These are phyloP conservation scores for Lathronympha strigana DNA, from an alignment of 2,888 invertebrate genomes.

Conservation along the genomic window DNA sequence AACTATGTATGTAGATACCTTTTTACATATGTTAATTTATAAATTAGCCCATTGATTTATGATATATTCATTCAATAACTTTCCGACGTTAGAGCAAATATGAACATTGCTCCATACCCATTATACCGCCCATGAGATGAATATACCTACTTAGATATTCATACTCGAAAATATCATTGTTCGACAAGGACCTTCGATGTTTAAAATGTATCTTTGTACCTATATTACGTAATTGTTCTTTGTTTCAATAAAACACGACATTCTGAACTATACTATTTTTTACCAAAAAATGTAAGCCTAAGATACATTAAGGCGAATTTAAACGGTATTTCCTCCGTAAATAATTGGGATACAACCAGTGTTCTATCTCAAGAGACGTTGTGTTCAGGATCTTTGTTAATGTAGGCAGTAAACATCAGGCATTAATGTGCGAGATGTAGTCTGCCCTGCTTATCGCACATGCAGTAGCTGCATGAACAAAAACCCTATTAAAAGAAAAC, in stretches of 20 bases:
- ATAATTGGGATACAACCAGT: conserved; percentile 45
- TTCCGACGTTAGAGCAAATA: background rate
- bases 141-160: no score
- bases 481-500: no score
- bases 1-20: no score
- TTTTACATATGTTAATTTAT: no score
- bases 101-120: background rate
- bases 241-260: conserved; percentile 38
- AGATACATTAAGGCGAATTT: conserved; percentile 57
- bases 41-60: no score
- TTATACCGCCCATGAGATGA: conserved; percentile 3
- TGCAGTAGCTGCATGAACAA: no score
- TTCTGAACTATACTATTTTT: conserved; percentile 46
- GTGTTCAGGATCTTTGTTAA: background rate
- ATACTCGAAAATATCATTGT: no score
- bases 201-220: background rate
- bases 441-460: no score
- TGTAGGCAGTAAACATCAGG: no score
- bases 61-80: no score
- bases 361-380: background rate
- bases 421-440: no score
- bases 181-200: background rate
- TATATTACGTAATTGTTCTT: background rate
- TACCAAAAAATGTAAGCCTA: conserved; percentile 61
- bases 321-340: conserved; percentile 43